Percentiles rank a stretch among this genome's conserved stretches.
phyloP scores from a whole-genome alignment of 2,113 vertebrate species.

The Morone chrysops region DNA sequence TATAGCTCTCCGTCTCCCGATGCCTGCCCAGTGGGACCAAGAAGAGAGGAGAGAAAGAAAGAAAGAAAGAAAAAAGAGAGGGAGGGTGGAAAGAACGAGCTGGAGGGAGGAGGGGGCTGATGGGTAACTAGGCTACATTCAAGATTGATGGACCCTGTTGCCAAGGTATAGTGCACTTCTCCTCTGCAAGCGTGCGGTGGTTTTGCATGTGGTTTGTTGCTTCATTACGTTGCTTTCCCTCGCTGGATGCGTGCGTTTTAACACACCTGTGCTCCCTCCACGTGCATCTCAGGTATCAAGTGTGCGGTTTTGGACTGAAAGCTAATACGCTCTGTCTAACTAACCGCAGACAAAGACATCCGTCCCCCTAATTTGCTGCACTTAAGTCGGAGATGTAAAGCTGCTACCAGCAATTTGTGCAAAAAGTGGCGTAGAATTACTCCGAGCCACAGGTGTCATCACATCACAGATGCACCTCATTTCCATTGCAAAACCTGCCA shows the following conservation, averaged over 20 bases:
- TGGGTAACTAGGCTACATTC: constrained; percentile 76
- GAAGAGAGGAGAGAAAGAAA: constrained; percentile 57
- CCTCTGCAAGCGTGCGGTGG: constrained; percentile 29
- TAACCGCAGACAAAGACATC: constrained; percentile 62
- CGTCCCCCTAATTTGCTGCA: constrained; percentile 19
- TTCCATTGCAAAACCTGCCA: constrained; percentile 70
- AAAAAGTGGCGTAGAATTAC: constrained; percentile 64
- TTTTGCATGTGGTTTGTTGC: constrained; percentile 35
- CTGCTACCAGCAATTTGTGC: constrained; percentile 52
- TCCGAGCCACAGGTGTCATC: constrained; percentile 69
- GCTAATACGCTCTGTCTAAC: constrained; percentile 55
- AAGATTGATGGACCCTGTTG: constrained; percentile 74
- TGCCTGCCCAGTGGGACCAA: constrained; percentile 69
- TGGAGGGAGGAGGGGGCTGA: constrained; percentile 54
- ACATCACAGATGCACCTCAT: constrained; percentile 55
- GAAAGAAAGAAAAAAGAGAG: constrained; percentile 17
- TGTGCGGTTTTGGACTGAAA: constrained; percentile 41
- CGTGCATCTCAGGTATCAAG: constrained; percentile 54
- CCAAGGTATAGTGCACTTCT: constrained; percentile 59
- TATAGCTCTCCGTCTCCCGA: constrained; percentile 77
- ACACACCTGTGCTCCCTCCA: constrained; percentile 54
- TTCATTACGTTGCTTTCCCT: neutral
- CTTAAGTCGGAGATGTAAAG: constrained; percentile 63
- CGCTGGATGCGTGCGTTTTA: neutral
- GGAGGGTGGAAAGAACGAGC: constrained; percentile 22